These are phyloP conservation scores for Hyla sarda DNA, from an alignment of 2,113 vertebrate species.

Conservation along the genomic window DNA sequence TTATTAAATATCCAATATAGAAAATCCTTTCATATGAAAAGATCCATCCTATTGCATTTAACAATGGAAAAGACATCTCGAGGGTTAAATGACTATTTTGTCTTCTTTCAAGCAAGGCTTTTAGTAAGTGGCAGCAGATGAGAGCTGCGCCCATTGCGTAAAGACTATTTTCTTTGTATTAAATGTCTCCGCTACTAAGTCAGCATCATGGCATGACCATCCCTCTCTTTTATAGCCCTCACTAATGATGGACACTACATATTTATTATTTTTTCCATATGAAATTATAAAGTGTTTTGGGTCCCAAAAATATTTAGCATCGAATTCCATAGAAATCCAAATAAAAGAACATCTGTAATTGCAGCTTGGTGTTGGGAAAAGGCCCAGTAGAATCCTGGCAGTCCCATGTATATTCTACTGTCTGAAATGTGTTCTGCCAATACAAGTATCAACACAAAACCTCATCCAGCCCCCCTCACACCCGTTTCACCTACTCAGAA, in stretches of 20 bases:
- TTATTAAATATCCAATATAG: too few species aligned
- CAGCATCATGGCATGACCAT: slow-evolving; percentile 16
- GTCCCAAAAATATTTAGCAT: slow-evolving; percentile 45
- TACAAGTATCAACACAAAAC: slow-evolving; percentile 52
- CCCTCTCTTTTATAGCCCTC: not conserved
- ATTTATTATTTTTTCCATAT: slow-evolving; percentile 53
- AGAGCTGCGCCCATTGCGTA: not conserved
- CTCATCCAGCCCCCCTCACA: slow-evolving; percentile 42
- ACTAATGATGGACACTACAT: slow-evolving; percentile 14
- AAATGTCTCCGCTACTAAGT: slow-evolving; percentile 3
- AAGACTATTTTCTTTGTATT: slow-evolving; percentile 16
- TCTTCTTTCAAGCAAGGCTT: not conserved
- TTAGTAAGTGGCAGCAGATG: slow-evolving; percentile 31
- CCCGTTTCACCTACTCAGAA: slow-evolving; percentile 55
- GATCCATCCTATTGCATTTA: not conserved
- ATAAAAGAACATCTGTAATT: slow-evolving; percentile 44
- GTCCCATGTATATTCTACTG: slow-evolving; percentile 45
- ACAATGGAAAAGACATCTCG: not conserved
- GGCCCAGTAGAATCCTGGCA: slow-evolving; percentile 51
- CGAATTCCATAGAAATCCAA: slow-evolving; percentile 24
- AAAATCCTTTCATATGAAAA: too few species aligned
- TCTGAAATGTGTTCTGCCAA: slow-evolving; percentile 53
- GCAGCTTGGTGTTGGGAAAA: slow-evolving; percentile 17
- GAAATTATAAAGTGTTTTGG: slow-evolving; percentile 40
- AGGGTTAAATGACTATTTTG: not conserved